Base-by-base conservation (phyloP, 2,888 invertebrate species). In the Alviniconcha strummeri region DNA sequence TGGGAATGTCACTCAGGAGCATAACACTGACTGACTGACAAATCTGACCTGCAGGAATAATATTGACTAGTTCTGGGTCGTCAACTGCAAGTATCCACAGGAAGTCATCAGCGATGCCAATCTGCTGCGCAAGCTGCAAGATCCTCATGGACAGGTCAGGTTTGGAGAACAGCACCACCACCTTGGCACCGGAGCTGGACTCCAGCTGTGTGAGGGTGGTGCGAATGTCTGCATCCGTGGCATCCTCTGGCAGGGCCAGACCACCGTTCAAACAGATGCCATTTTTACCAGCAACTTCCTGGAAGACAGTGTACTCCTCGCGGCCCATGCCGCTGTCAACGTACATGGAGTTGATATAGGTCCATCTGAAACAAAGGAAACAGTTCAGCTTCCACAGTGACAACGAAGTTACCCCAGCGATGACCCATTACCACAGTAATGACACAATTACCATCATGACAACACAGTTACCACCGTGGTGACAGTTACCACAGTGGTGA, bases 91-190 rank as follows among this genome's bases (percentile, higher is more conserved):
- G 89, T 8, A 92, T 87, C 86, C 91, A 90, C 7, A 91, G 71
- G 85, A 88, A 91, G 17, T 86, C 85, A 55, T 87, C 81, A 11
- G 88, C 84, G 0, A 90, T 69, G 13, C 88, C 88, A n/a, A 88
- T 85, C 5, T 83, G 82, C n/a, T 87, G 86, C 6, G 90, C 88
- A 11, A 90, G 89, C 52, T 86, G 82, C 19, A 92, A 81, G 9
- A 92, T 81, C 6, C 56, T 11, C 15, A 71, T 60, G 0, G 86
- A 84, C 79, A 86, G 84, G 15, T 64, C 79, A 5, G 74, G 36
- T 11, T 74, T 75, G 69, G 92, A 91, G 74, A 93, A 87, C 5
- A 94, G 88, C 4, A 93, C 89, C 19, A 94, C 90, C 1, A 92
- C 92, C 15, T 85, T 86, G 8, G 90, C 88, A 11, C 89, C 89